Percentiles rank a stretch among this genome's conserved stretches.
These are phyloP conservation scores for Mnemiopsis leidyi DNA, from an alignment of 37 sponge, comb jelly and placozoan species.

Conservation along the genomic window DNA sequence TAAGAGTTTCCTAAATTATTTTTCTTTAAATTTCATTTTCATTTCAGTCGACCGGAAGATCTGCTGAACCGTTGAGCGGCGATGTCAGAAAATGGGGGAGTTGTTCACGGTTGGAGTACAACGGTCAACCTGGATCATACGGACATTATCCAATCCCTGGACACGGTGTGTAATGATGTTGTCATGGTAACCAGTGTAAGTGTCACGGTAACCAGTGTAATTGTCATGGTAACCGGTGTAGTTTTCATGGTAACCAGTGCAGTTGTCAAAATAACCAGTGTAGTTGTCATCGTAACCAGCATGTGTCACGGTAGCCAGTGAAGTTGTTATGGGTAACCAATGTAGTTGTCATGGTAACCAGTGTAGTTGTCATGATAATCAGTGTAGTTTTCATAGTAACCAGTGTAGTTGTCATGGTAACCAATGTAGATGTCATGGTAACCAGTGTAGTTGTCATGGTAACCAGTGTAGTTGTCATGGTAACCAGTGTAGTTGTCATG, in stretches of 20 bases:
- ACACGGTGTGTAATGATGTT: slow-evolving; percentile 2
- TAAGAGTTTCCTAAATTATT: no score
- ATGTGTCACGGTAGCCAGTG: neutral
- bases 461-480: neutral
- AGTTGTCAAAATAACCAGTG: neutral
- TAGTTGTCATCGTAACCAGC: neutral
- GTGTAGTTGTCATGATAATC: neutral
- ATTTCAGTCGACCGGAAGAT: neutral
- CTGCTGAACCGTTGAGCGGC: neutral
- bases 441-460: neutral
- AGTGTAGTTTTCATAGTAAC: neutral
- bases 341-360: neutral
- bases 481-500: neutral
- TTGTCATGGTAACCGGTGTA: neutral
- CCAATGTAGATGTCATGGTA: no score
- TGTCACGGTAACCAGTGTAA: neutral
- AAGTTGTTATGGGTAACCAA: neutral
- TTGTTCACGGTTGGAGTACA: slow-evolving; percentile 21
- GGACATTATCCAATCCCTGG: neutral
- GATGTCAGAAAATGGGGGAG: slow-evolving; percentile 47
- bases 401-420: neutral
- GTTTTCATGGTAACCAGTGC: neutral
- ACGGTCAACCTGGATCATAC: neutral
- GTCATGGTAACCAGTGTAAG: neutral
- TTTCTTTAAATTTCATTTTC: no score